phyloP scores from a whole-genome alignment of 2,888 invertebrate species.

The Lymantria dispar region DNA sequence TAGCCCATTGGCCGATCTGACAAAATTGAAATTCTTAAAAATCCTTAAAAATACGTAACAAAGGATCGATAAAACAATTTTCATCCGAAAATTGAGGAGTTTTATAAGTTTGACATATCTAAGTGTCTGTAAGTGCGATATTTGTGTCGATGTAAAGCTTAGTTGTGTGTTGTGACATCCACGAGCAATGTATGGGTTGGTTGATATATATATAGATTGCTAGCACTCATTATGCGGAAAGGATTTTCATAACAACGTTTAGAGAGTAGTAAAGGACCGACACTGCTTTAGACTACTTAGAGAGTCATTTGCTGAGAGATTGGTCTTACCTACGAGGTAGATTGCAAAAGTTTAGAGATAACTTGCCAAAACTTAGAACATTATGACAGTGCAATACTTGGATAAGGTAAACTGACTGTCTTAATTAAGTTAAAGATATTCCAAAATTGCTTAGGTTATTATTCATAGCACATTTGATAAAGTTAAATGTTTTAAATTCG shows the following conservation, averaged over 20 bases:
- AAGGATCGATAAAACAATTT: too few relatives aligned
- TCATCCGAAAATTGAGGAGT: too few relatives aligned
- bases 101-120: too few relatives aligned
- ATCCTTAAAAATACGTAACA: too few relatives aligned
- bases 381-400: slow-evolving; percentile 77
- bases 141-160: too few relatives aligned
- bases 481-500: slow-evolving; percentile 18
- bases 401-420: slow-evolving; percentile 76
- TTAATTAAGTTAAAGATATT: slow-evolving; percentile 71
- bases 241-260: slow-evolving; percentile 65
- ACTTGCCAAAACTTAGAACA: slow-evolving; percentile 75
- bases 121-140: too few relatives aligned
- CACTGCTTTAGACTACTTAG: slow-evolving; percentile 72
- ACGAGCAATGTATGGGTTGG: too few relatives aligned
- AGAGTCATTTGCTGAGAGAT: slow-evolving; percentile 73
- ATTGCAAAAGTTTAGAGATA: slow-evolving; percentile 76
- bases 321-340: slow-evolving; percentile 74
- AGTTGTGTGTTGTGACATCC: too few relatives aligned
- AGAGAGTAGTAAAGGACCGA: slow-evolving; percentile 50
- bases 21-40: too few relatives aligned
- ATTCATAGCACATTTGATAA: slow-evolving; percentile 47
- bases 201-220: slow-evolving; percentile 32
- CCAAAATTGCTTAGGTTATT: slow-evolving; percentile 52
- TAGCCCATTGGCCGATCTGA: too few relatives aligned
- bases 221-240: slow-evolving; percentile 56